Evolutionary conservation across 92 coral and sea anemone genomes (phyloP), one percentile per base, ranked within the genome.

Genomic region (Palythoa heliodiscus): DNA sequence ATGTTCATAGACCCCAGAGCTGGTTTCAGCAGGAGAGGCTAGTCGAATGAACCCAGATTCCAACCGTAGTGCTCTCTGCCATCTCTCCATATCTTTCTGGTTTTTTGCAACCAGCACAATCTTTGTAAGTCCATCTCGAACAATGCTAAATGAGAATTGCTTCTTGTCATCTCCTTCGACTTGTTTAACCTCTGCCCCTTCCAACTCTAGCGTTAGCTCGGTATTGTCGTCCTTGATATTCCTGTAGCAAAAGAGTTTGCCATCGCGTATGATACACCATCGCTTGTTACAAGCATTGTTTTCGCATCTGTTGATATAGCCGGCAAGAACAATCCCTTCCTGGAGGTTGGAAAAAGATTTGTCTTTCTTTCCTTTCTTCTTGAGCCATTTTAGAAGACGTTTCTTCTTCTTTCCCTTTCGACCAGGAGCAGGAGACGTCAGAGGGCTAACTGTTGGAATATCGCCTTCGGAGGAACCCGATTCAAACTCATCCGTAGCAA

Each of bases 251-350:
- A 91, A 89, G 40, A 96, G 86, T 39, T 94, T 93, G 17, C 95
- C 93, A 60, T 94, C 95, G 22, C 98, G 92, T 11, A 96, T 82
- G 47, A 94, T 83, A 75, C 96, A 94, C 98, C 98, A 96, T 17
- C 98, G 93, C 53, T 93, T 94, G 48, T 83, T 52, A 57, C 77
- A 88, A 3, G 84, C 69, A 77, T 88, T 87, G 67, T 91, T 92
- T 40, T 89, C 93, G 39, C 82, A 83, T 76, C 84, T 92, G 86
- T 91, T 75, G 9, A 95, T 94, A 71, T 96, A 91, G 14, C 98
- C 98, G 14, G 98, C 95, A 54, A 96, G 86, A 22, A 92, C 92
- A 48, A 94, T 93, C 3, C 98, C 98, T 79, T 96, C 98, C 61
- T 91, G 83, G 10, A 93, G 96, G 38, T 94, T 94, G 3, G 93